Conservation (phyloP, 2,888 invertebrate species). For the Homarus gammarus region DNA sequence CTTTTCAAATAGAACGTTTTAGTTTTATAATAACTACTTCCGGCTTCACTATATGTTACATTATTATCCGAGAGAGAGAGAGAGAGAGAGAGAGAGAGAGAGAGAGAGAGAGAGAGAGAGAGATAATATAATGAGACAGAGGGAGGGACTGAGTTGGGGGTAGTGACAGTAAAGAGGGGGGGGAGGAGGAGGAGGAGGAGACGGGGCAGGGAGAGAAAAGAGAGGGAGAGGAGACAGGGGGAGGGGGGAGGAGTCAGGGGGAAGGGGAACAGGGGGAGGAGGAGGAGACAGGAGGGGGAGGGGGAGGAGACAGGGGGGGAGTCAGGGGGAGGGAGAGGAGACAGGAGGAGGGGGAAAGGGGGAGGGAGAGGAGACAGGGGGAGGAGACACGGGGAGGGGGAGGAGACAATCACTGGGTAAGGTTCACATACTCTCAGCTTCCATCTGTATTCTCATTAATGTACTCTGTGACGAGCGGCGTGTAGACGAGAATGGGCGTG, state of each 20-base stretch:
- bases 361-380: neutral
- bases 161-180: neutral
- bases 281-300: neutral
- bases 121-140: neutral
- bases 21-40: too few relatives aligned
- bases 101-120: constrained; percentile 25
- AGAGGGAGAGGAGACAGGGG: neutral
- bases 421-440: too few relatives aligned
- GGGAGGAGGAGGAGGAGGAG: neutral
- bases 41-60: too few relatives aligned
- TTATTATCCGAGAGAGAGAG: too few relatives aligned
- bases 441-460: too few relatives aligned
- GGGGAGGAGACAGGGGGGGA: neutral
- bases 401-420: neutral
- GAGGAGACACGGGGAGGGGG: too few relatives aligned
- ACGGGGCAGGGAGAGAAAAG: neutral
- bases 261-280: neutral
- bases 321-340: too few relatives aligned
- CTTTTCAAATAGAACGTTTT: too few relatives aligned
- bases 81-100: neutral
- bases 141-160: neutral
- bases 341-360: neutral
- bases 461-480: neutral
- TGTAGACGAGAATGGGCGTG: neutral
- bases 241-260: neutral